Conservation (phyloP, 2,888 invertebrate genomes). For the Chelonus formosanus region DNA sequence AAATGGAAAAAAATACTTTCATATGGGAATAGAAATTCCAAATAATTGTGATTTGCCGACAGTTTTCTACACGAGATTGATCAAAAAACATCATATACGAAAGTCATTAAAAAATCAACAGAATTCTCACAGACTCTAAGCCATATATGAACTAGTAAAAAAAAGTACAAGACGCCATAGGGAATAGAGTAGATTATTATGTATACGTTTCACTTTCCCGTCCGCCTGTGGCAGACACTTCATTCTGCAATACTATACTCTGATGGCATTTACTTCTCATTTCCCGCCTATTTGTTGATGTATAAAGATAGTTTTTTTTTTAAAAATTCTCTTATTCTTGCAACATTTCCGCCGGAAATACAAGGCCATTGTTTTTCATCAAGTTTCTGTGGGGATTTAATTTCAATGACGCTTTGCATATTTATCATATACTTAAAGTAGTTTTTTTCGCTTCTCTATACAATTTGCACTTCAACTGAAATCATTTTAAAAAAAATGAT, state of each 20-base stretch:
- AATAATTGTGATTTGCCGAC: no score
- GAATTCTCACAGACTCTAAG: neutral
- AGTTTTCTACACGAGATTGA: no score
- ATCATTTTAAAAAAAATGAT: neutral
- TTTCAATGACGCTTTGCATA: neutral
- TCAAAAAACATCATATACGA: no score
- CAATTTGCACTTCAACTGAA: neutral
- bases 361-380: constrained; percentile 61
- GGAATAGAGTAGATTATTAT: constrained; percentile 15
- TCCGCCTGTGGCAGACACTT: constrained; percentile 39
- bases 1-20: no score
- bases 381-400: constrained; percentile 26
- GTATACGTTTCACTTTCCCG: constrained; percentile 53
- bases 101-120: neutral
- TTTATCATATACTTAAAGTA: constrained; percentile 2
- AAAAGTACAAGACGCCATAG: neutral
- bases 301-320: constrained; percentile 10
- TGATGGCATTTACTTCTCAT: constrained; percentile 8
- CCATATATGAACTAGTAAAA: constrained; percentile 3
- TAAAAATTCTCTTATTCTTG: neutral
- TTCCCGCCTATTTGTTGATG: constrained; percentile 7
- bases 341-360: constrained; percentile 56
- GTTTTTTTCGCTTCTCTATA: neutral
- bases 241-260: constrained; percentile 44
- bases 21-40: no score